Evolutionary conservation across 2,797 vertebrate genomes (phyloP).

Genomic region (Rhinella marina): DNA sequence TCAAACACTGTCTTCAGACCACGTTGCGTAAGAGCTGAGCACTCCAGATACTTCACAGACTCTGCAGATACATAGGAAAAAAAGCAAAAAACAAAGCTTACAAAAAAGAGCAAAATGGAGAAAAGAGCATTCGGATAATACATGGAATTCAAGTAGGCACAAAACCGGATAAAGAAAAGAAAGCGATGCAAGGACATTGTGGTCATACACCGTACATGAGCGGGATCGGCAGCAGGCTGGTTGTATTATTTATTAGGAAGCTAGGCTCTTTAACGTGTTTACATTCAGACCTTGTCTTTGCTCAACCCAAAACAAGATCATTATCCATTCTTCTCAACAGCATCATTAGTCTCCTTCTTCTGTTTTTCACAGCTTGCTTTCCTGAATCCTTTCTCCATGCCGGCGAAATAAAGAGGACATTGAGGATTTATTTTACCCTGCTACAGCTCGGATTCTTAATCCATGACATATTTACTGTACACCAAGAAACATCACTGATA

Average conservation of each 20-base stretch:
- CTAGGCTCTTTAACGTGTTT: not conserved
- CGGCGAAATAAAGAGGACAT: not conserved
- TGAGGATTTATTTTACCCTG: not conserved
- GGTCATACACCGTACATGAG: not conserved
- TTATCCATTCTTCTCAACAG: constrained; percentile 33
- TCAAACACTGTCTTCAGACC: constrained; percentile 94
- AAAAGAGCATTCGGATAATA: constrained; percentile 3
- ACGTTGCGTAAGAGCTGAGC: constrained; percentile 88
- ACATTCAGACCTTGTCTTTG: constrained; percentile 42
- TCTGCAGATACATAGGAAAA: constrained; percentile 71
- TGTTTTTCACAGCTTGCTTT: not conserved
- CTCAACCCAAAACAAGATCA: constrained; percentile 37
- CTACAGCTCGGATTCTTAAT: not conserved
- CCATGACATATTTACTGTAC: not conserved
- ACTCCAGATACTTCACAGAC: constrained; percentile 90
- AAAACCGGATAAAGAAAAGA: not conserved
- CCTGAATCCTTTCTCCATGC: not conserved
- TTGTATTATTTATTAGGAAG: constrained; percentile 9
- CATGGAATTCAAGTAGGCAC: not conserved
- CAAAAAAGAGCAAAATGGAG: constrained; percentile 46
- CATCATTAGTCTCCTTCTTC: constrained; percentile 20
- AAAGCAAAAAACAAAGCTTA: constrained; percentile 3
- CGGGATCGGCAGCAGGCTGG: constrained; percentile 9
- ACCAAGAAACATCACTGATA: not conserved
- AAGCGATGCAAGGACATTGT: not conserved